Base-by-base conservation (phyloP, 1,140 invertebrate species). In the Drosophila pectinifera region DNA sequence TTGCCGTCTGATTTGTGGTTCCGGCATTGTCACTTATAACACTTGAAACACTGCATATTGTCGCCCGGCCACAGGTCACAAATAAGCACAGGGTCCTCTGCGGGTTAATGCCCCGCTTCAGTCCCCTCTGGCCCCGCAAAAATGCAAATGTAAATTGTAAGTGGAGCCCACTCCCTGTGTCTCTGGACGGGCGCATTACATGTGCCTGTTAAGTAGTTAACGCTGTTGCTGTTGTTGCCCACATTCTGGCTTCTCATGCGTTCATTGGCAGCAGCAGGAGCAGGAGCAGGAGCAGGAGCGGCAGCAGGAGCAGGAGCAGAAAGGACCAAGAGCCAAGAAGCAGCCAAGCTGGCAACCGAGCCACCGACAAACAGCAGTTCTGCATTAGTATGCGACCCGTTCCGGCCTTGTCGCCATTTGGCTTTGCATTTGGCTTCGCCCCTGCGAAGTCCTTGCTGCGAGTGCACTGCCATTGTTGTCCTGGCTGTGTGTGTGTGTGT, bases 201-300 rank as follows among this genome's bases (percentile, higher is more conserved):
- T 72, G 75, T 31, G 74, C 57, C 51, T 78, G 65, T 78, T 78
- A 78, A 78, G 75, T 78, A 78, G 75, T 78, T 78, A 70, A 63
- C 65, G 74, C 58, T 78, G 75, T 78, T 78, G 58, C 70, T 78
- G 74, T 63, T 78, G 72, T 65, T 74, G 61, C 24, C 53, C 26
- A 63, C 46, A 74, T 59, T 76, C 67, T 57, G 74, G 74, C 65
- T 63, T 63, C 65, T 78, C 70, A 72, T 78, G 75, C 73, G 64
- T 77, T 69, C 74, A 69, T 62, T 78, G 73, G 74, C 75, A 53
- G 57, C 5, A 38, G n/a, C n/a, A 4, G n/a, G 8, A 39, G 18
- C 8, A 6, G 14, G 13, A 20, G 20, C 16, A 10, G 41, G 16
- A 38, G 34, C 34, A 48, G 16, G n/a, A 64, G 43, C 22, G 1